Conservation (phyloP, 2,888 invertebrate genomes). For the Sesia apiformis region DNA sequence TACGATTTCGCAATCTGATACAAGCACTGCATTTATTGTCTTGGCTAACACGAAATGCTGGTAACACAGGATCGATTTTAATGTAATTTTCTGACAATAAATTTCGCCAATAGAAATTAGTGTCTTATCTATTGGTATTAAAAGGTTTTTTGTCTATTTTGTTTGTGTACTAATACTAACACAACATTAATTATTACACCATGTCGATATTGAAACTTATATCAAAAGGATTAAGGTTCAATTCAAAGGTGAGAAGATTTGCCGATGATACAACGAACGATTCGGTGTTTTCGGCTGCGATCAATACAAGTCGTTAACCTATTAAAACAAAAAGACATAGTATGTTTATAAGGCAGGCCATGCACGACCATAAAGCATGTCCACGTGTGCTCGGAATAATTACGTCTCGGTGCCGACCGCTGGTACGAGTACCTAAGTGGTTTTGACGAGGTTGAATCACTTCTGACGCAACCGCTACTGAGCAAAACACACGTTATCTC, state of each 20-base stretch:
- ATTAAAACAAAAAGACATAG: constrained; percentile 47
- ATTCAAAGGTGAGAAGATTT: too few species aligned
- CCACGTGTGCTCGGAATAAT: constrained; percentile 69
- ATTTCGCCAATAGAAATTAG: too few species aligned
- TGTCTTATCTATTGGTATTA: too few species aligned
- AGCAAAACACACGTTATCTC: constrained; percentile 23
- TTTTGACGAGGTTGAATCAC: constrained; percentile 52
- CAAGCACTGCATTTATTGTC: constrained; percentile 4
- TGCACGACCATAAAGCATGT: constrained; percentile 52
- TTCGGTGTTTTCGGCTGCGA: constrained; percentile 28
- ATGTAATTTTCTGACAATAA: background rate
- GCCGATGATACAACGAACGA: background rate
- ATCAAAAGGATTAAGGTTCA: too few species aligned
- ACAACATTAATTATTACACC: too few species aligned
- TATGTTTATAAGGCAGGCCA: constrained; percentile 50
- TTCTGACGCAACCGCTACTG: constrained; percentile 41
- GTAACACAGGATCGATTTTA: background rate
- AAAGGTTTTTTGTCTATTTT: too few species aligned
- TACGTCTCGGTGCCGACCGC: constrained; percentile 28
- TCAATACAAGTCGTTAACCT: constrained; percentile 60
- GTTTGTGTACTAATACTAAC: too few species aligned
- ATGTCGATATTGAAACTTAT: too few species aligned
- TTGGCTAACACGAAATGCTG: background rate
- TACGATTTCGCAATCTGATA: constrained; percentile 37
- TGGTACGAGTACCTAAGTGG: constrained; percentile 27